A percentile compares a stretch with the other conserved stretches of the same genome.
These are phyloP conservation scores for Thyatira batis DNA, from an alignment of 2,888 invertebrate genomes.

Conservation along the genomic window DNA sequence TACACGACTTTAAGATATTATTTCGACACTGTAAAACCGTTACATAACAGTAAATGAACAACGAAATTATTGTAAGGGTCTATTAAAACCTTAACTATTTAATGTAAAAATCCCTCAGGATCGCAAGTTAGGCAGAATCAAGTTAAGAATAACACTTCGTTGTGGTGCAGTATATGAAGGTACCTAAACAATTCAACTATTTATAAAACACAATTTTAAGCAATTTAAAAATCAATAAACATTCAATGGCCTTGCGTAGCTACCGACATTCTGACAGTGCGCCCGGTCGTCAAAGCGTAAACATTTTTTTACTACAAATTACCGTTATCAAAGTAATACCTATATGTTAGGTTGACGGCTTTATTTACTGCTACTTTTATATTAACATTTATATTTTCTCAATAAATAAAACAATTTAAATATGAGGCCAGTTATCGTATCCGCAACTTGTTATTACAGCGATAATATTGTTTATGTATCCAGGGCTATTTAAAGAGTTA, in stretches of 20 bases:
- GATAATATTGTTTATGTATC: background rate
- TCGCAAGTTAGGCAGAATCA: too few species aligned
- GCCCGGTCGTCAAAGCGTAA: conserved; percentile 20
- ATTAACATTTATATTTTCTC: conserved; percentile 33
- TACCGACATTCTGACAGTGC: conserved; percentile 34
- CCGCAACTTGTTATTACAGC: background rate
- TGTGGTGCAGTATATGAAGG: too few species aligned
- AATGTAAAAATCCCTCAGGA: too few species aligned
- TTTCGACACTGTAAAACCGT: too few species aligned
- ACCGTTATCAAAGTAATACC: conserved; percentile 42
- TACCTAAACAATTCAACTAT: background rate
- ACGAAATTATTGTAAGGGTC: too few species aligned
- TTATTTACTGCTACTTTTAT: conserved; percentile 46
- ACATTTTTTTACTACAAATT: conserved; percentile 36
- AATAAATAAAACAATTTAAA: background rate
- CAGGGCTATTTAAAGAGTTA: background rate
- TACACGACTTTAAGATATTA: too few species aligned
- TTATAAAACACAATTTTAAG: background rate
- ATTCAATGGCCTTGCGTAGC: conserved; percentile 19
- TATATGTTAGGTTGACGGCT: conserved; percentile 39
- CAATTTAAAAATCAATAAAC: background rate
- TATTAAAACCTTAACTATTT: too few species aligned
- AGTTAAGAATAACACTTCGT: too few species aligned
- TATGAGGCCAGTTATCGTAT: background rate
- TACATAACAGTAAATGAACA: too few species aligned